Base-by-base conservation (phyloP, 1,140 invertebrate genomes). In the Lordiphosa stackelbergi region DNA sequence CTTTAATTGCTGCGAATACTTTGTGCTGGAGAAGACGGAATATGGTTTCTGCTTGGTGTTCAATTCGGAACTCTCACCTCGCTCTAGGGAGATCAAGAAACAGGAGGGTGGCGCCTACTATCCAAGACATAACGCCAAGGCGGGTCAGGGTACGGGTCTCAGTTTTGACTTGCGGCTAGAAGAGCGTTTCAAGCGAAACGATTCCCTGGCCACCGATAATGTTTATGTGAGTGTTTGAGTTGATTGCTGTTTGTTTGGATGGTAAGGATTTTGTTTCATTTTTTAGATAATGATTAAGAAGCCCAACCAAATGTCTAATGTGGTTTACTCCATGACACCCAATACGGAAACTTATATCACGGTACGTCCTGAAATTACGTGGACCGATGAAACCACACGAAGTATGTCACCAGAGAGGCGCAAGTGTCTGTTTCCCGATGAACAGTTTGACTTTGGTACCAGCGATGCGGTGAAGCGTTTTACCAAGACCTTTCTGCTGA, bases 201-300 rank as follows among this genome's bases (percentile, higher is more conserved):
- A 73, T 10, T 69, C 81, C 0, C 40, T 43, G n/a, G 66, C 66
- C 0, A 70, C 53, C n/a, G 69, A 83, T 28, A 83, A 69, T 61
- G 65, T 83, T 10, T 83, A 64, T 61, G 73, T 79, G 35, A 1
- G 40, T 53, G 6, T 2, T 1, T 2, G 22, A 6, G 22, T 24
- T 24, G 4, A 19, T 19, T 19, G 19, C 19, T 19, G 22, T 24
- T 3, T 24, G 22, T 1, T 24, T 24, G 5, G 22, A 5, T 6
- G 22, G 22, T 24, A 24, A 24, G 4, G 5, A 24, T 24, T 5
- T 24, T 24, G 22, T 24, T 1, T 24, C 4, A 5, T 6, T 1
- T 6, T 45, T 6, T 11, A 85, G 83, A 58, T 85, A 19, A 85
- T 85, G 71, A 72, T 85, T 5, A 85, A 85, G 38, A 78, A 72